Conservation (phyloP, 2,888 invertebrate genomes). For the Ellobium chinense region DNA sequence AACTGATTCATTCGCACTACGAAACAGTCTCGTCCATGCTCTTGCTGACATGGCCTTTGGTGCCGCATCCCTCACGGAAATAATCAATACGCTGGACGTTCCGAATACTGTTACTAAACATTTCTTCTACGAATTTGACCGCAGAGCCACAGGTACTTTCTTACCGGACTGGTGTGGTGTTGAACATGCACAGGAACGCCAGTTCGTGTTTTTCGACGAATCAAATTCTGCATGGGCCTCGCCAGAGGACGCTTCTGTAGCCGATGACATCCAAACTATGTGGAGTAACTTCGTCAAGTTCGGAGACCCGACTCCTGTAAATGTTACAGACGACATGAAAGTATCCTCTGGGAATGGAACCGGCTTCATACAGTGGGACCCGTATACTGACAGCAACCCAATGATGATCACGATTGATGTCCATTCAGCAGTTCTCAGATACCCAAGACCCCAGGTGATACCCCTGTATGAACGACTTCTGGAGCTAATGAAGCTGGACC, state of each 20-base stretch:
- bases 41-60: not conserved
- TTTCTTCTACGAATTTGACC: constrained; percentile 16
- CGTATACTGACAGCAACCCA: not conserved
- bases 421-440: not conserved
- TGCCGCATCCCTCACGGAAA: not conserved
- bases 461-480: constrained; percentile 5
- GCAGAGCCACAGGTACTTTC: not conserved
- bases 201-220: not conserved
- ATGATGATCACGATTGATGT: constrained; percentile 7
- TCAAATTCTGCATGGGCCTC: not conserved
- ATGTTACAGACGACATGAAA: not conserved
- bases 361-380: constrained; percentile 4
- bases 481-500: not conserved
- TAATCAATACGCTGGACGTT: not conserved
- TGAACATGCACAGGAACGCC: not conserved
- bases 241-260: not conserved
- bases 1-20: not conserved
- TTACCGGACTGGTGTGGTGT: constrained; percentile 15
- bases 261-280: constrained; percentile 14
- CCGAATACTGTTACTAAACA: not conserved
- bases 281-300: constrained; percentile 29
- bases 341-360: no score
- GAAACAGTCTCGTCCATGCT: constrained; percentile 1
- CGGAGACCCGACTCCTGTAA: constrained; percentile 20
- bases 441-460: constrained; percentile 1